These are phyloP conservation scores for Beaufortia kweichowensis DNA, from an alignment of 2,113 vertebrate species.

Conservation along the genomic window DNA sequence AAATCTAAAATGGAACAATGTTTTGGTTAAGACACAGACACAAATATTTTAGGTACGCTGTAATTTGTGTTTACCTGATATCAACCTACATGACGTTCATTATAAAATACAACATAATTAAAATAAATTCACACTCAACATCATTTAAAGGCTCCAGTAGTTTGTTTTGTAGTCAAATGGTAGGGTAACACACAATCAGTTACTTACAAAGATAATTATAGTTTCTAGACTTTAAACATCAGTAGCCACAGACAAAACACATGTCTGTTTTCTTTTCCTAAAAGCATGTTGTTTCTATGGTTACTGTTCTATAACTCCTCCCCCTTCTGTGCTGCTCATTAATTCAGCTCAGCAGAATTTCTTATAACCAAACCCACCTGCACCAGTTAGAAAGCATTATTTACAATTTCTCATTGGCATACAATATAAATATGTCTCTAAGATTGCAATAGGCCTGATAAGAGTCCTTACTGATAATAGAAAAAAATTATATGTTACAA, in stretches of 20 bases:
- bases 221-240: conserved; percentile 31
- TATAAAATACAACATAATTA: too few species aligned
- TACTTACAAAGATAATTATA: conserved; percentile 27
- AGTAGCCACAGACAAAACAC: conserved; percentile 42
- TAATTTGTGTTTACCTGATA: not conserved
- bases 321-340: conserved; percentile 39
- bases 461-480: too few species aligned
- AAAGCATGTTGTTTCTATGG: conserved; percentile 60
- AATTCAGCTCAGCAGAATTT: conserved; percentile 46
- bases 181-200: not conserved
- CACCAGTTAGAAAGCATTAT: not conserved
- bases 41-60: conserved; percentile 31
- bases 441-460: too few species aligned
- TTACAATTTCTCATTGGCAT: too few species aligned
- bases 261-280: conserved; percentile 34
- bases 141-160: not conserved
- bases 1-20: conserved; percentile 62
- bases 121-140: not conserved
- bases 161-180: not conserved
- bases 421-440: too few species aligned
- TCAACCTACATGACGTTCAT: not conserved
- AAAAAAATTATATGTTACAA: too few species aligned
- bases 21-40: conserved; percentile 50
- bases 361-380: conserved; percentile 22
- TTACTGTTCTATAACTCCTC: conserved; percentile 52